A percentile compares a stretch with the other conserved stretches of the same genome.
phyloP scores from a whole-genome alignment of 2,888 invertebrate species.

The Orgyia antiqua region DNA sequence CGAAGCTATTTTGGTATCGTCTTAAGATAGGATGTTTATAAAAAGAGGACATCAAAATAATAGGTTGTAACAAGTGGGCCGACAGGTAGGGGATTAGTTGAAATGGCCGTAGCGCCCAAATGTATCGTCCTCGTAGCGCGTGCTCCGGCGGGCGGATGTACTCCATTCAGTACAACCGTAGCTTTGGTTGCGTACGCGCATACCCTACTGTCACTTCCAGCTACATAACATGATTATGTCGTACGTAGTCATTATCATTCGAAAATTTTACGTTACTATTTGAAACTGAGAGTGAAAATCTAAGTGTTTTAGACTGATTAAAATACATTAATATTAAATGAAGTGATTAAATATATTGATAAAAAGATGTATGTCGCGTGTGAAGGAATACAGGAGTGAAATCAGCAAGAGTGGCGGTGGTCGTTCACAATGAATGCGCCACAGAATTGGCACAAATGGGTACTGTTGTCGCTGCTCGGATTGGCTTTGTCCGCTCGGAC shows the following conservation, averaged over 20 bases:
- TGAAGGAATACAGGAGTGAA: slow-evolving; percentile 49
- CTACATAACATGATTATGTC: slow-evolving; percentile 39
- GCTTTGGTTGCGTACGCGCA: slow-evolving; percentile 69
- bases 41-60: slow-evolving; percentile 11
- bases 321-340: slow-evolving; percentile 11
- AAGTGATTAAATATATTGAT: slow-evolving; percentile 28
- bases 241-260: slow-evolving; percentile 26
- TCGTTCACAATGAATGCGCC: slow-evolving; percentile 64
- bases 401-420: slow-evolving; percentile 35
- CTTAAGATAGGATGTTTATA: too few relatives aligned
- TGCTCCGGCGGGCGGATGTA: slow-evolving; percentile 35
- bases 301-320: slow-evolving; percentile 5
- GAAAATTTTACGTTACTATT: slow-evolving; percentile 12
- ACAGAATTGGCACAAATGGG: slow-evolving; percentile 76
- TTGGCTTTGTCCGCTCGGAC: slow-evolving; percentile 76
- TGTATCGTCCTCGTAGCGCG: slow-evolving; percentile 56
- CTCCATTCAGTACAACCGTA: slow-evolving; percentile 50
- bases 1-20: too few relatives aligned
- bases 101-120: slow-evolving; percentile 60
- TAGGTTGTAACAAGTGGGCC: slow-evolving; percentile 31
- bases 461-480: slow-evolving; percentile 73
- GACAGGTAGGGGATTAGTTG: slow-evolving; percentile 44
- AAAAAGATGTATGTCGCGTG: slow-evolving; percentile 34
- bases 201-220: slow-evolving; percentile 28
- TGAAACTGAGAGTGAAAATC: slow-evolving; percentile 4